Percentiles rank a stretch among this genome's conserved stretches.
Evolutionary conservation across 2,797 vertebrate species (phyloP).

Genomic region (Catostomus latipinnis): DNA sequence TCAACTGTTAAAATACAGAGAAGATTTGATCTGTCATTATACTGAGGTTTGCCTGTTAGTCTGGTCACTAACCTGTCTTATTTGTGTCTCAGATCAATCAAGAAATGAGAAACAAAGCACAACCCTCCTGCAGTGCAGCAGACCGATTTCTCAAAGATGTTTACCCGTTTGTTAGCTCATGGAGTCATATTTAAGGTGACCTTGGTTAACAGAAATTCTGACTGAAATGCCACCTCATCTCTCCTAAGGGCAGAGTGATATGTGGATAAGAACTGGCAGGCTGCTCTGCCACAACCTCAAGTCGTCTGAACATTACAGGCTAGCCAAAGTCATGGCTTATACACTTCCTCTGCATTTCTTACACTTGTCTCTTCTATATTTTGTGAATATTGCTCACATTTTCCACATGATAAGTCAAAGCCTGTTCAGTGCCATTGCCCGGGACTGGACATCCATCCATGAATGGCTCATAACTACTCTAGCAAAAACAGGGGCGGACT

Average conservation of each 20-base stretch:
- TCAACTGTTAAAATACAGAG: constrained; percentile 7
- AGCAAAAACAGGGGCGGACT: constrained; percentile 21
- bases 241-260: constrained; percentile 8
- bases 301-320: constrained; percentile 36
- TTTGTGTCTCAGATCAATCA: constrained; percentile 32
- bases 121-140: neutral
- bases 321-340: constrained; percentile 36
- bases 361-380: neutral
- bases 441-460: constrained; percentile 33
- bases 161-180: neutral
- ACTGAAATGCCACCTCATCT: constrained; percentile 13
- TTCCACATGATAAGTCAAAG: constrained; percentile 19
- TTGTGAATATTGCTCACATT: constrained; percentile 19
- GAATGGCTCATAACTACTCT: constrained; percentile 34
- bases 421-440: constrained; percentile 20
- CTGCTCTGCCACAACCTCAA: constrained; percentile 34
- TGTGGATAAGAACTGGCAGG: constrained; percentile 22
- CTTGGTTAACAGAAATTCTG: constrained; percentile 4
- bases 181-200: neutral
- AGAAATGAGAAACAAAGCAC: neutral
- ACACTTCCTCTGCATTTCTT: neutral
- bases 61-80: constrained; percentile 7
- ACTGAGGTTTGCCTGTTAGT: neutral
- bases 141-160: neutral
- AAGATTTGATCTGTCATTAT: constrained; percentile 24